phyloP scores from a whole-genome alignment of 1,140 invertebrate species.

The Megalopta genalis region DNA sequence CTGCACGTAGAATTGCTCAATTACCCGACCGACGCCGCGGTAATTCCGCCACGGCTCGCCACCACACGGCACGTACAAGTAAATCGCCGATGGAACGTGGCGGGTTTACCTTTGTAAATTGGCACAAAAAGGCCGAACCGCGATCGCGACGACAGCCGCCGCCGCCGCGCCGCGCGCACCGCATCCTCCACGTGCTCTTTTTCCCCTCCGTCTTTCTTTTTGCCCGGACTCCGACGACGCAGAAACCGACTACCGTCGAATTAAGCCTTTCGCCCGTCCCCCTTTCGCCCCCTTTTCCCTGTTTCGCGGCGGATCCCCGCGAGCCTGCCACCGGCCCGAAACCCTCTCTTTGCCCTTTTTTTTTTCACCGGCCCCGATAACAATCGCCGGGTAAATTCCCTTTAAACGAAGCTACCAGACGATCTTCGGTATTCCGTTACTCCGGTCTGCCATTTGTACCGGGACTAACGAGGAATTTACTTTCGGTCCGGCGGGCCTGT shows the following conservation, averaged over 20 bases:
- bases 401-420: not conserved
- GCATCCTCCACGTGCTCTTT: not conserved
- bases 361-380: not conserved
- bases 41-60: slow-evolving; percentile 31
- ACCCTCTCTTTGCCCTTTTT: not conserved
- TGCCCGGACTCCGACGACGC: not conserved
- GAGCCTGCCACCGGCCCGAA: not conserved
- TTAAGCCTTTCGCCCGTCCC: slow-evolving; percentile 30
- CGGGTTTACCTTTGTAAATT: slow-evolving; percentile 66
- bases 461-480: too few relatives aligned
- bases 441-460: too few relatives aligned
- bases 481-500: too few relatives aligned
- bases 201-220: slow-evolving; percentile 15
- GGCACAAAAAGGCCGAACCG: slow-evolving; percentile 52
- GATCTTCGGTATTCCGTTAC: not conserved
- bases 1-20: slow-evolving; percentile 65
- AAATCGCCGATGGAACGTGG: slow-evolving; percentile 61
- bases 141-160: slow-evolving; percentile 52
- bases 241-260: slow-evolving; percentile 31
- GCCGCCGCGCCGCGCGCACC: too few relatives aligned
- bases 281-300: too few relatives aligned
- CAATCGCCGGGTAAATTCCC: not conserved
- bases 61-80: slow-evolving; percentile 33
- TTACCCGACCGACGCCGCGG: slow-evolving; percentile 49
- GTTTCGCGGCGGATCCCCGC: too few relatives aligned